These are phyloP conservation scores for Sphenodon punctatus DNA, from an alignment of 2,797 vertebrate species.

Conservation along the genomic window DNA sequence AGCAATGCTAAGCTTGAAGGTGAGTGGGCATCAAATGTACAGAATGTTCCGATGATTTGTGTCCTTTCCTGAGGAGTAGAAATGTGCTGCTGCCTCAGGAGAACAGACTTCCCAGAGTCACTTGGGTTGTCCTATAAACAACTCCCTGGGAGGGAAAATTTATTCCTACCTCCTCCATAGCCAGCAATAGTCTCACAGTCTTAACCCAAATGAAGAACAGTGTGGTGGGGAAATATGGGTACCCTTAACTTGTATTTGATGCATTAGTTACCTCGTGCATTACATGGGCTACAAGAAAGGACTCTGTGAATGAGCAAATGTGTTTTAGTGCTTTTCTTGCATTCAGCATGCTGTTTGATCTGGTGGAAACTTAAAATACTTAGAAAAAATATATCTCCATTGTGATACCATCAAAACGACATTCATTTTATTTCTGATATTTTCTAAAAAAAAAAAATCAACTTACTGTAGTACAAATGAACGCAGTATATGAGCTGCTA, in stretches of 20 bases:
- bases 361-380: no score
- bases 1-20: not conserved
- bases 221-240: not conserved
- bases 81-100: not conserved
- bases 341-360: no score
- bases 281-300: not conserved
- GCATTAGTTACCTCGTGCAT: not conserved
- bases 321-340: not conserved
- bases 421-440: no score
- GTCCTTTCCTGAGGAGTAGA: not conserved
- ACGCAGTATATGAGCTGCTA: not conserved
- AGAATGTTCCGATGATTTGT: not conserved
- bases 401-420: no score
- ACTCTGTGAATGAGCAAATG: not conserved
- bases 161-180: not conserved
- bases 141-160: not conserved
- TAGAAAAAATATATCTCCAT: no score
- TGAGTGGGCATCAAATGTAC: fast-evolving
- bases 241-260: no score
- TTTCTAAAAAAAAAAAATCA: no score
- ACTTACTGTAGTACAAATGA: not conserved
- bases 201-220: constrained; percentile 8
- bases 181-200: constrained; percentile 2
- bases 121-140: constrained; percentile 36
- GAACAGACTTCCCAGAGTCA: constrained; percentile 34